phyloP scores from a whole-genome alignment of 2,888 invertebrate species.

The Chaitophorus viminalis region DNA sequence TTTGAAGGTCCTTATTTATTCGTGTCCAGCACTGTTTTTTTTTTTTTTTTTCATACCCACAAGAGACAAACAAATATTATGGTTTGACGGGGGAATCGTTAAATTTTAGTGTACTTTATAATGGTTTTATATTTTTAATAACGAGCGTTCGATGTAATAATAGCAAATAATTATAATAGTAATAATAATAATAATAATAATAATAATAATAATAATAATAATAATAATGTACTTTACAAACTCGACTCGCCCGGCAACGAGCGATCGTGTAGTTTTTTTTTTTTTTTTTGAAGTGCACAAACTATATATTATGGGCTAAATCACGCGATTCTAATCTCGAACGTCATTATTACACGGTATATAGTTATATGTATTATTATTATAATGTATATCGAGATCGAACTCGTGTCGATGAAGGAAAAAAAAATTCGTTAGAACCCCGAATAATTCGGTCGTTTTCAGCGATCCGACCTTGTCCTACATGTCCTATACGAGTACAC shows the following conservation, averaged over 20 bases:
- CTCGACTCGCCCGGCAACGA: neutral
- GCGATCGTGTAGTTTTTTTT: neutral
- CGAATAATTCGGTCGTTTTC: constrained; percentile 37
- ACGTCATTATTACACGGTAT: neutral
- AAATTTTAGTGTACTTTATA: constrained; percentile 15
- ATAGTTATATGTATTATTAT: too few relatives aligned
- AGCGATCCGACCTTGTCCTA: constrained; percentile 40
- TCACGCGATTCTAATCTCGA: constrained; percentile 31
- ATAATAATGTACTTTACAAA: neutral
- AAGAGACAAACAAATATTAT: neutral
- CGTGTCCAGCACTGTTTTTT: neutral
- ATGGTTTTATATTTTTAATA: constrained; percentile 30
- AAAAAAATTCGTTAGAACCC: neutral
- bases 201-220: neutral
- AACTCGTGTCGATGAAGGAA: neutral
- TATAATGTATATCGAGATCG: too few relatives aligned
- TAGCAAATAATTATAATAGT: neutral
- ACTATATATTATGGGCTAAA: constrained; percentile 10
- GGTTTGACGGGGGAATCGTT: neutral
- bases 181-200: neutral
- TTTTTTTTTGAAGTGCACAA: neutral
- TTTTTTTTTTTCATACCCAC: neutral
- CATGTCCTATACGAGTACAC: too few relatives aligned
- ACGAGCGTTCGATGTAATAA: neutral
- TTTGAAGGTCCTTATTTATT: constrained; percentile 22